Percentiles rank a stretch among this genome's conserved stretches.
These are phyloP conservation scores for Adoxophyes honmai DNA, from an alignment of 1,140 invertebrate species.

Conservation along the genomic window DNA sequence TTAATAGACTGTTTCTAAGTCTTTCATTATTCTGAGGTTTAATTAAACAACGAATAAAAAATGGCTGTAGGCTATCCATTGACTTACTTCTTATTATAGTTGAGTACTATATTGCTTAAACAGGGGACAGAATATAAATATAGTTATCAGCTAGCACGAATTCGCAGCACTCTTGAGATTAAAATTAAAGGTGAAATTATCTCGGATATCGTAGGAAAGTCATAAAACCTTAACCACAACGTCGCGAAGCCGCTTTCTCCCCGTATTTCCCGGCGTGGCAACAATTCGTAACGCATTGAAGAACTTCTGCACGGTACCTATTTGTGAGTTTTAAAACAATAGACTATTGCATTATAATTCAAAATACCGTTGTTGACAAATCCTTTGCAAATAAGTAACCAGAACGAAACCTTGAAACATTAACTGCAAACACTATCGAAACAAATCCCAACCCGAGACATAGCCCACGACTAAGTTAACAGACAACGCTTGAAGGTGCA, in stretches of 20 bases:
- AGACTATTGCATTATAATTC: background rate
- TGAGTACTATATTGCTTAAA: no score
- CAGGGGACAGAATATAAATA: no score
- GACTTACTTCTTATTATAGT: no score
- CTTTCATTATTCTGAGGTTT: no score
- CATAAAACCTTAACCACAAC: slow-evolving; percentile 18
- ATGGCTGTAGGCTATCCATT: no score
- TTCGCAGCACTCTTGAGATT: no score
- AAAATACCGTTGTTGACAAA: slow-evolving; percentile 50
- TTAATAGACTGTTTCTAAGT: no score
- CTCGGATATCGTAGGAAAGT: slow-evolving; percentile 10
- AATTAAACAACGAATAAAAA: no score
- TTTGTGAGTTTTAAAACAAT: background rate
- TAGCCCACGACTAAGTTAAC: slow-evolving; percentile 45
- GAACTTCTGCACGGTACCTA: background rate
- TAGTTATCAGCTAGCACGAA: no score
- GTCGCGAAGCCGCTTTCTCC: background rate
- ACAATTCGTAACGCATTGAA: background rate
- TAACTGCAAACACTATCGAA: slow-evolving; percentile 69
- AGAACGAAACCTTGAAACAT: slow-evolving; percentile 74
- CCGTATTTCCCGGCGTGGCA: background rate
- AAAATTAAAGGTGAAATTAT: slow-evolving; percentile 15
- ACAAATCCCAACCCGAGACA: slow-evolving; percentile 60
- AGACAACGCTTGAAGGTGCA: no score
- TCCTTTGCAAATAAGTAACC: slow-evolving; percentile 65